Evolutionary conservation across 2,797 vertebrate genomes (phyloP).

Genomic region (Dendrocincla fuliginosa): DNA sequence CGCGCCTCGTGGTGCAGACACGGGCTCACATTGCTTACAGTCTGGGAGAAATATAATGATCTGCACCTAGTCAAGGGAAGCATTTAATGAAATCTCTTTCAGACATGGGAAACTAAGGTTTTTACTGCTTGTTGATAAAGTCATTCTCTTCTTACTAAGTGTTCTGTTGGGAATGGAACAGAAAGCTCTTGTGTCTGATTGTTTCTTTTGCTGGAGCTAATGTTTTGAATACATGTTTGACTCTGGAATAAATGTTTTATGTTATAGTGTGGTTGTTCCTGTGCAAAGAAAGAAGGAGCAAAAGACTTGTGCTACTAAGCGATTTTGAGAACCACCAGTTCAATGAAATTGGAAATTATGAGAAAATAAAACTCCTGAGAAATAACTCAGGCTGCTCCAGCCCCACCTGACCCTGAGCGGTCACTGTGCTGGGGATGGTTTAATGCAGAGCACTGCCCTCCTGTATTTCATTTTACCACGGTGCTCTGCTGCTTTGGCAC

Average conservation of each 20-base stretch:
- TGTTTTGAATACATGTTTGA: slow-evolving; percentile 54
- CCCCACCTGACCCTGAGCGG: background rate
- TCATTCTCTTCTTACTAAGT: slow-evolving; percentile 50
- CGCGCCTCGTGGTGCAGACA: slow-evolving; percentile 11
- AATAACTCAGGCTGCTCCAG: background rate
- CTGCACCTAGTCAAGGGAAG: slow-evolving; percentile 56
- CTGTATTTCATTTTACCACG: background rate
- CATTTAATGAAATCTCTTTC: slow-evolving; percentile 68
- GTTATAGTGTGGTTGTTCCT: background rate
- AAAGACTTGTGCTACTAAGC: background rate
- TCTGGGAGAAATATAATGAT: slow-evolving; percentile 57
- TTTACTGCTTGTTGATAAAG: slow-evolving; percentile 65
- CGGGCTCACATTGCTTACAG: slow-evolving; percentile 44
- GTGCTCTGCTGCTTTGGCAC: background rate
- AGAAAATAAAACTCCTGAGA: background rate
- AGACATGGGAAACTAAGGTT: slow-evolving; percentile 50
- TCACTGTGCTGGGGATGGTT: background rate
- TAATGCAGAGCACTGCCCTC: background rate
- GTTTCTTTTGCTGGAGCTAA: slow-evolving; percentile 58
- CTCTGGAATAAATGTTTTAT: slow-evolving; percentile 45
- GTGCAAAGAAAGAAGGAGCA: background rate
- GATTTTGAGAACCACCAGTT: background rate
- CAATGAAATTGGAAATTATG: background rate
- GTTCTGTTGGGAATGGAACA: slow-evolving; percentile 48
- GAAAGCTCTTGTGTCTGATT: slow-evolving; percentile 50